Evolutionary conservation across 2,888 invertebrate genomes (phyloP).

Genomic region (Geotrupes spiniger): DNA sequence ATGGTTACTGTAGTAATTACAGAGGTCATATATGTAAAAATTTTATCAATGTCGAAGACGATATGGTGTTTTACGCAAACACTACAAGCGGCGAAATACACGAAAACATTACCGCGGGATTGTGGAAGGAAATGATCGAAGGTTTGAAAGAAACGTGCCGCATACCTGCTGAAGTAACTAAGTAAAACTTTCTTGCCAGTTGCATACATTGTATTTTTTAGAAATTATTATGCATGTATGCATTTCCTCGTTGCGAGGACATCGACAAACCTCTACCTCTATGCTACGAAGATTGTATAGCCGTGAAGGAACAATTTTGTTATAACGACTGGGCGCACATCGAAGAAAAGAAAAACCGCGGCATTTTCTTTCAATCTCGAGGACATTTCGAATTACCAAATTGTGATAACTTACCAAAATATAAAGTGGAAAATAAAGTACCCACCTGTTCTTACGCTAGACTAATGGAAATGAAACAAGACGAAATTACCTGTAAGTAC

Average conservation of each 20-base stretch:
- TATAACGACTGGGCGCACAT: conserved; percentile 91
- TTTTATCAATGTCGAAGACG: conserved; percentile 52
- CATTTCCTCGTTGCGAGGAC: conserved; percentile 80
- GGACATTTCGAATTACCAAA: conserved; percentile 87
- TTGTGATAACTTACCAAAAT: conserved; percentile 76
- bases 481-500: conserved; percentile 76
- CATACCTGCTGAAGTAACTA: conserved; percentile 75
- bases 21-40: conserved; percentile 60
- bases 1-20: conserved; percentile 17
- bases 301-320: conserved; percentile 86
- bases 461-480: conserved; percentile 76
- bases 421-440: conserved; percentile 60
- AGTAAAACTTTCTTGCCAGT: conserved; percentile 4
- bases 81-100: conserved; percentile 73
- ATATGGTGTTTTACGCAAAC: conserved; percentile 59
- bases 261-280: conserved; percentile 71
- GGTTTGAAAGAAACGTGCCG: conserved; percentile 80
- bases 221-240: conserved; percentile 87
- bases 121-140: conserved; percentile 85
- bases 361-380: conserved; percentile 74
- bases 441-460: conserved; percentile 80
- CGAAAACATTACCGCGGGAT: conserved; percentile 76
- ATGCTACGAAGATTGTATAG: conserved; percentile 92
- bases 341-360: conserved; percentile 80
- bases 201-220: conserved; percentile 38